These are phyloP conservation scores for Chrysopilus asiliformis DNA, from an alignment of 2,888 invertebrate species.

Conservation along the genomic window DNA sequence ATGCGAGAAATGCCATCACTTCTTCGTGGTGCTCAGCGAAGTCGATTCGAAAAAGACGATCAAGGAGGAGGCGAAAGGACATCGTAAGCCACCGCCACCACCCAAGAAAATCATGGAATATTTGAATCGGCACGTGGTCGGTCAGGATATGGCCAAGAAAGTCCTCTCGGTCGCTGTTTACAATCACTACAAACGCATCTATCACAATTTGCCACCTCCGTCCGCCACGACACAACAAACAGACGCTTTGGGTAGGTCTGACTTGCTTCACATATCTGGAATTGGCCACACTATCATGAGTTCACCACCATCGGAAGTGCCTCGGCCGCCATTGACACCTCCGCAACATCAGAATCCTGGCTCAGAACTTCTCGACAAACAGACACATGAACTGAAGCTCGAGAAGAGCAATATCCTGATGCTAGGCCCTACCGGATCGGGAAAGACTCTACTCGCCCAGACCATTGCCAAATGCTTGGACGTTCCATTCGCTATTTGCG, in stretches of 20 bases:
- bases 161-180: conserved; percentile 96
- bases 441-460: conserved; percentile 93
- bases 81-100: conserved; percentile 81
- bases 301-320: conserved; percentile 28
- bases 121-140: conserved; percentile 91
- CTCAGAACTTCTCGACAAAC: conserved; percentile 71
- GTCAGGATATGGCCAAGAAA: conserved; percentile 95
- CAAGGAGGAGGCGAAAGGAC: conserved; percentile 57
- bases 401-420: conserved; percentile 96
- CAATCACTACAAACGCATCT: conserved; percentile 96
- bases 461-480: conserved; percentile 95
- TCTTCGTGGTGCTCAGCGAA: conserved; percentile 91
- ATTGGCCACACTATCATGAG: conserved; percentile 52
- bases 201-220: conserved; percentile 67
- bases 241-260: conserved; percentile 37
- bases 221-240: conserved; percentile 15
- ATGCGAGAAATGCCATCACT: conserved; percentile 96
- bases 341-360: conserved; percentile 36
- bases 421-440: conserved; percentile 93
- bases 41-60: conserved; percentile 77
- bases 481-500: conserved; percentile 98
- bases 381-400: conserved; percentile 67
- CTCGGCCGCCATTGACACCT: conserved; percentile 22
- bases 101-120: conserved; percentile 96
- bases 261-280: conserved; percentile 74